Evolutionary conservation across 1,140 invertebrate genomes (phyloP).

Genomic region (Trichomalopsis sarcophagae): DNA sequence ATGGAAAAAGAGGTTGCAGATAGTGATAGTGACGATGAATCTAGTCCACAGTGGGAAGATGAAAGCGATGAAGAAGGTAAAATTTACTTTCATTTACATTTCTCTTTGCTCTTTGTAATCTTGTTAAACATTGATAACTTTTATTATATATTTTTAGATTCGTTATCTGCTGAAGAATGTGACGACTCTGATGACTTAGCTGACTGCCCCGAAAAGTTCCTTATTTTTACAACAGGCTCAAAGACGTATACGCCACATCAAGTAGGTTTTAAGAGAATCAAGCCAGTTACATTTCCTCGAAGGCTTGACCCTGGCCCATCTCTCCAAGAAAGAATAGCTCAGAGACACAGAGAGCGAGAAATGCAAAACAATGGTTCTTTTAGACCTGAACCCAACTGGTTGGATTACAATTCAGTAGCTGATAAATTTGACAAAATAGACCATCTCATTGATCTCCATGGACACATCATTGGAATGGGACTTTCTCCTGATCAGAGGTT

Average conservation of each 20-base stretch:
- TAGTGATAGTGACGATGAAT: constrained; percentile 66
- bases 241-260: constrained; percentile 92
- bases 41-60: constrained; percentile 60
- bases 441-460: constrained; percentile 90
- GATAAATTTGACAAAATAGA: constrained; percentile 87
- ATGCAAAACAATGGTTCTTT: constrained; percentile 71
- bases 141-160: constrained; percentile 55
- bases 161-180: constrained; percentile 68
- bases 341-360: constrained; percentile 76
- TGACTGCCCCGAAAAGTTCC: constrained; percentile 82
- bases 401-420: constrained; percentile 81
- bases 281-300: constrained; percentile 83
- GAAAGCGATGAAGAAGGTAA: constrained; percentile 60
- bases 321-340: constrained; percentile 80
- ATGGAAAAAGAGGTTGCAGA: constrained; percentile 67
- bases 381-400: constrained; percentile 79
- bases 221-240: constrained; percentile 91
- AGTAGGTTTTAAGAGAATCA: constrained; percentile 89
- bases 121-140: neutral
- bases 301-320: constrained; percentile 82
- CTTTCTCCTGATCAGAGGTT: constrained; percentile 90
- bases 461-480: constrained; percentile 93
- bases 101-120: neutral
- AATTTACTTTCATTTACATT: neutral
- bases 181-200: constrained; percentile 75